Conservation (phyloP, 2,113 vertebrate genomes). For the Alaudala cheleensis region DNA sequence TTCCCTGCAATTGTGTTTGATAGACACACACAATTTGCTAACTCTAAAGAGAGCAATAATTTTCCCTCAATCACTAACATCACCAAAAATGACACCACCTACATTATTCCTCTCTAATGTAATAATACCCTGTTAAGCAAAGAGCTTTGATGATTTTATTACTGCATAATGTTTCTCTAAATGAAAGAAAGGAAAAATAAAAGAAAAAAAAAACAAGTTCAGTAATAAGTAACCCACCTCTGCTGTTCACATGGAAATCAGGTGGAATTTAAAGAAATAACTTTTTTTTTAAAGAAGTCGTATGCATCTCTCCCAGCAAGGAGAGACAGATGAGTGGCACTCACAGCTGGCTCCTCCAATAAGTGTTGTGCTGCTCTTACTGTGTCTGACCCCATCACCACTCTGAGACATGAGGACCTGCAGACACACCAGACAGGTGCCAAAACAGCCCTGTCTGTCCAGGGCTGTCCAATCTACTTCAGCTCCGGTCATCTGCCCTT, state of each 20-base stretch:
- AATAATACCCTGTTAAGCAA: conserved; percentile 21
- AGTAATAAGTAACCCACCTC: neutral
- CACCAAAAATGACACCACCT: conserved; percentile 36
- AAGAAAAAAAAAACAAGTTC: neutral
- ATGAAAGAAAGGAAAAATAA: neutral
- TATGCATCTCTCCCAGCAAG: neutral
- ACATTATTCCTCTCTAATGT: conserved; percentile 37
- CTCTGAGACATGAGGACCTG: neutral
- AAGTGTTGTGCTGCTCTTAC: neutral
- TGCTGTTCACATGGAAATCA: neutral
- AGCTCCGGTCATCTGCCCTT: neutral
- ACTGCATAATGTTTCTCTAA: conserved; percentile 2
- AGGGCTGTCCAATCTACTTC: neutral
- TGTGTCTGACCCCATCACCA: neutral
- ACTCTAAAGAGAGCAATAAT: conserved; percentile 40
- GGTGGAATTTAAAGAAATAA: neutral
- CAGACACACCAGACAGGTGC: neutral
- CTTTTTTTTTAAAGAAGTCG: neutral
- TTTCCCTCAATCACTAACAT: conserved; percentile 45
- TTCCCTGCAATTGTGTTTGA: conserved; percentile 42
- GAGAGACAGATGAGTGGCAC: neutral
- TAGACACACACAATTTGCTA: conserved; percentile 32
- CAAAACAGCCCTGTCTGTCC: neutral
- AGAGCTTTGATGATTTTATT: conserved; percentile 31
- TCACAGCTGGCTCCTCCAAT: neutral